A percentile compares a stretch with the other conserved stretches of the same genome.
These are phyloP conservation scores for Ommatoiulus sabulosus DNA, from an alignment of 2,888 invertebrate species.

Conservation along the genomic window DNA sequence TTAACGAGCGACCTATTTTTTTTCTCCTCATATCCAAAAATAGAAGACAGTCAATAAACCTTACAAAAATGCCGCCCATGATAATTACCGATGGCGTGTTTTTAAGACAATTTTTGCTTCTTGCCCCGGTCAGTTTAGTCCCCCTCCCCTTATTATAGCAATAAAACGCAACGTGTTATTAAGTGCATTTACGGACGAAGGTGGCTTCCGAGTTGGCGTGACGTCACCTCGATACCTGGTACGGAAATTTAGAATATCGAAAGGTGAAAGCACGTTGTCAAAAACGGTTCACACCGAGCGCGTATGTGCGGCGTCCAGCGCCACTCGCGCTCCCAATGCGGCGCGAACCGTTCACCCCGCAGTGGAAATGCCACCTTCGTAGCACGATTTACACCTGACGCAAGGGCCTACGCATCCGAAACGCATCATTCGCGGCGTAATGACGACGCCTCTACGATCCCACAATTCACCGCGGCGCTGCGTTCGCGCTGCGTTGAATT, in stretches of 20 bases:
- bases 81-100: neutral
- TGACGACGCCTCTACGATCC: too few species aligned
- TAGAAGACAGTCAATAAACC: slow-evolving; percentile 23
- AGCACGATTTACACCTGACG: too few species aligned
- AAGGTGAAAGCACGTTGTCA: slow-evolving; percentile 13
- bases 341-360: too few species aligned
- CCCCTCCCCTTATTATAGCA: neutral
- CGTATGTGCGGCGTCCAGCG: neutral
- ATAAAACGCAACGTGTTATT: neutral
- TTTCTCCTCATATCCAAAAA: neutral
- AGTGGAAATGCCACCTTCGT: too few species aligned
- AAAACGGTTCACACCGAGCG: neutral
- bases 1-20: slow-evolving; percentile 2
- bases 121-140: neutral
- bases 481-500: too few species aligned
- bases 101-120: neutral
- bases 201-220: neutral
- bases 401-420: too few species aligned
- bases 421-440: too few species aligned
- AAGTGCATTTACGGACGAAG: neutral
- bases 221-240: neutral
- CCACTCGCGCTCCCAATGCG: too few species aligned
- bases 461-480: too few species aligned
- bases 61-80: slow-evolving; percentile 20
- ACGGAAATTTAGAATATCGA: neutral